A percentile compares a stretch with the other conserved stretches of the same genome.
phyloP scores from a whole-genome alignment of 2,888 invertebrate genomes.

The Ceraclea dissimilis region DNA sequence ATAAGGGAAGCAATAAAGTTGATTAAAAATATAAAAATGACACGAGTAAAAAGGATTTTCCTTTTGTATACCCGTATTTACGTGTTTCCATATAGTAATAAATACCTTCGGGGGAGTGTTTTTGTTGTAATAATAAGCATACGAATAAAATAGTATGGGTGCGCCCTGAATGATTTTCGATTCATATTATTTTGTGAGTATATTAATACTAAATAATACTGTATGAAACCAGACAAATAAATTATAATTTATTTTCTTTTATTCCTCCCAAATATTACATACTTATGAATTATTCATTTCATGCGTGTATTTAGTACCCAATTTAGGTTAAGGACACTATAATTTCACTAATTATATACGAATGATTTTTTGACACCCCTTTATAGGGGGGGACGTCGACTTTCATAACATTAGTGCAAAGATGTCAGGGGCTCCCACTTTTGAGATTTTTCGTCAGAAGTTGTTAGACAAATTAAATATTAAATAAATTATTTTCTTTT shows the following conservation, averaged over 20 bases:
- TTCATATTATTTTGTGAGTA: not conserved
- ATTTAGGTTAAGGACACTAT: too few species aligned
- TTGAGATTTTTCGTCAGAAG: too few species aligned
- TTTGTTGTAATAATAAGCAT: conserved; percentile 1
- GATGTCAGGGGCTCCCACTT: too few species aligned
- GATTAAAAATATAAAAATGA: conserved; percentile 25
- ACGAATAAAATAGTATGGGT: not conserved
- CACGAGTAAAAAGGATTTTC: conserved; percentile 13
- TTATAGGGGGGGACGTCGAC: too few species aligned
- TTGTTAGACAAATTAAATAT: too few species aligned
- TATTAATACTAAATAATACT: not conserved
- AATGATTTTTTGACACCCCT: too few species aligned
- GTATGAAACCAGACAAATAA: not conserved
- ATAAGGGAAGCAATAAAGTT: conserved; percentile 23
- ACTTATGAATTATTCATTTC: too few species aligned
- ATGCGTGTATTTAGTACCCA: too few species aligned
- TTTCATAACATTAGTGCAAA: too few species aligned
- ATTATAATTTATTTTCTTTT: conserved; percentile 1
- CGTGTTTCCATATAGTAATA: not conserved
- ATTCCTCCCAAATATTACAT: not conserved
- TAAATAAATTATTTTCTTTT: too few species aligned
- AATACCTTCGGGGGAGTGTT: not conserved
- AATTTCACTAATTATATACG: too few species aligned
- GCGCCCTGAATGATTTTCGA: not conserved
- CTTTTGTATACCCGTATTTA: not conserved